Evolutionary conservation across 2,888 invertebrate species (phyloP).

Genomic region (Tenodera sinensis): DNA sequence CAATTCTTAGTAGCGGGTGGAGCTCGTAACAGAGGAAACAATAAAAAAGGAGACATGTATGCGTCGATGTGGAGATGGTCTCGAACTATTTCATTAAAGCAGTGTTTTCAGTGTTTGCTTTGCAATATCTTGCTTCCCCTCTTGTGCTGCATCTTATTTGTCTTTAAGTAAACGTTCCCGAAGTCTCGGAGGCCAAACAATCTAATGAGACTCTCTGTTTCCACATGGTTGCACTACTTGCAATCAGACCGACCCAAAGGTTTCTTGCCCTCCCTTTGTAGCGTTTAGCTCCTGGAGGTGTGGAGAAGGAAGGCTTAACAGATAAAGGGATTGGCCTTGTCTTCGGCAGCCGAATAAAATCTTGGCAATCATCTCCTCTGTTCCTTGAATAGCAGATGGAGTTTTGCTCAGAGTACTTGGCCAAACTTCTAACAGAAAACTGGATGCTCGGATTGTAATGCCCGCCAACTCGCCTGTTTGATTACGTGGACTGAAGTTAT

Average conservation of each 20-base stretch:
- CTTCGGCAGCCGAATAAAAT: background rate
- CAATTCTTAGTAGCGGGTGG: background rate
- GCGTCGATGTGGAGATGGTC: background rate
- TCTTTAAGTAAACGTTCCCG: conserved; percentile 16
- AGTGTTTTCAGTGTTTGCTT: conserved; percentile 22
- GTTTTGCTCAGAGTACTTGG: background rate
- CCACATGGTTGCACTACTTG: conserved; percentile 10
- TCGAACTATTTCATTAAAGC: conserved; percentile 30
- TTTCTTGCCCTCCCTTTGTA: background rate
- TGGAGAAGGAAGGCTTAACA: background rate
- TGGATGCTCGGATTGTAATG: background rate
- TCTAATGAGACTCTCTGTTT: conserved; percentile 14
- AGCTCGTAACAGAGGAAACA: background rate
- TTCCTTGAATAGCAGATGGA: background rate
- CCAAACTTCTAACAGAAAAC: background rate
- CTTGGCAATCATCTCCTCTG: background rate
- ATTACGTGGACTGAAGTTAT: background rate
- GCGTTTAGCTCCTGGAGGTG: background rate
- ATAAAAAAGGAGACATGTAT: background rate
- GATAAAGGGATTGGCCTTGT: background rate
- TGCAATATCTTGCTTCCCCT: background rate
- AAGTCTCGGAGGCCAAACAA: conserved; percentile 10
- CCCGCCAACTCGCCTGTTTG: background rate
- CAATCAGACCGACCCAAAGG: background rate
- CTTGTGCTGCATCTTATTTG: background rate